phyloP scores from a whole-genome alignment of 2,113 vertebrate species.

The Sterrhoptilus dennistouni region DNA sequence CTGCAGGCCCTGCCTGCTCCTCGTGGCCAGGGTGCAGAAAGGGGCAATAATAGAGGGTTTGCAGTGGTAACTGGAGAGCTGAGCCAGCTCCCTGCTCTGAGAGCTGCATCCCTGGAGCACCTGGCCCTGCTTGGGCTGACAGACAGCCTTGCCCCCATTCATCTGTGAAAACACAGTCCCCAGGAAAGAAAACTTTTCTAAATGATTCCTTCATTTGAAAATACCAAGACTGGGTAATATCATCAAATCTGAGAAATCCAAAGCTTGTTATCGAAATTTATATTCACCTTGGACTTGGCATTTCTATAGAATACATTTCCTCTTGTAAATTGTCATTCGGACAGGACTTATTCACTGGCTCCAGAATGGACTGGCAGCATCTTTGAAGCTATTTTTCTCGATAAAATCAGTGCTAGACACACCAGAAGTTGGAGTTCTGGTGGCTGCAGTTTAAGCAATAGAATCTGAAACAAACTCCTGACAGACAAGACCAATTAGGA shows the following conservation, averaged over 20 bases:
- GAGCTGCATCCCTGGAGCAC: conserved; percentile 47
- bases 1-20: neutral
- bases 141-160: conserved; percentile 67
- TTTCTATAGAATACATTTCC: neutral
- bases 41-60: conserved; percentile 33
- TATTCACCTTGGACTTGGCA: neutral
- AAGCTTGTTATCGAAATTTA: neutral
- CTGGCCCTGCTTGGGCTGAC: conserved; percentile 64
- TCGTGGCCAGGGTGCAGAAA: neutral
- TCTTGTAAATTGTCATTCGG: neutral
- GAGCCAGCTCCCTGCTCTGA: conserved; percentile 13
- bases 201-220: neutral
- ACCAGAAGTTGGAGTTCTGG: neutral
- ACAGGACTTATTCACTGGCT: neutral
- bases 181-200: neutral
- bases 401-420: neutral
- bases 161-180: conserved; percentile 28
- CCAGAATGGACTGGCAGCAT: neutral
- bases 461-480: neutral
- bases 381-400: neutral
- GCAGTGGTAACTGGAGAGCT: conserved; percentile 61
- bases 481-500: neutral
- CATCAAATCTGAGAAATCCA: neutral
- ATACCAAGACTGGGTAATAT: neutral
- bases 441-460: neutral